phyloP scores from a whole-genome alignment of 2,113 vertebrate genomes.

The Cottus gobio region DNA sequence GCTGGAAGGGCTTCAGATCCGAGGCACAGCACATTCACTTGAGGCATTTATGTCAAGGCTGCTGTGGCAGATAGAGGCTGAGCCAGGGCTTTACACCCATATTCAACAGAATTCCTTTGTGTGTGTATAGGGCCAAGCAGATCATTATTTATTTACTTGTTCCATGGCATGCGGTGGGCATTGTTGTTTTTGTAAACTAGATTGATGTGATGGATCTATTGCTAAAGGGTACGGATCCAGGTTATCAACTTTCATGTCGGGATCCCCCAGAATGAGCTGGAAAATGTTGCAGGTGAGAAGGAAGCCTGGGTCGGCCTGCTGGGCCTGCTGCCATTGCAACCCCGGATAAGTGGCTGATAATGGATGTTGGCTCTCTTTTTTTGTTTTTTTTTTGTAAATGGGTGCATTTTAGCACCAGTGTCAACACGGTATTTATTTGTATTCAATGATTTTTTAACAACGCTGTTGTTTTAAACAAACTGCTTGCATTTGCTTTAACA shows the following conservation, averaged over 20 bases:
- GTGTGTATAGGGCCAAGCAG: slow-evolving; percentile 51
- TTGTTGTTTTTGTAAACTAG: slow-evolving; percentile 58
- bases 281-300: too few species aligned
- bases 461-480: not conserved
- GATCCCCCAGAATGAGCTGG: too few species aligned
- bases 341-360: too few species aligned
- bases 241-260: slow-evolving; percentile 48
- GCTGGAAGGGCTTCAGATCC: slow-evolving; percentile 20
- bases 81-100: slow-evolving; percentile 38
- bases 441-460: not conserved
- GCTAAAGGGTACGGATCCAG: slow-evolving; percentile 18
- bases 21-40: slow-evolving; percentile 36
- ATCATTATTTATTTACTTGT: slow-evolving; percentile 72
- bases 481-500: not conserved
- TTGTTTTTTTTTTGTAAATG: too few species aligned
- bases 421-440: not conserved
- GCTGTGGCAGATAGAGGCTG: slow-evolving; percentile 33
- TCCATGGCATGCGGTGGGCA: slow-evolving; percentile 42
- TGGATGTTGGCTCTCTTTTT: too few species aligned
- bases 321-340: too few species aligned
- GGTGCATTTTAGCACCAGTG: not conserved
- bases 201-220: slow-evolving; percentile 43
- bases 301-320: too few species aligned
- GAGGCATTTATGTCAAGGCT: slow-evolving; percentile 46
- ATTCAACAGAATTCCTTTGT: slow-evolving; percentile 65